phyloP scores from a whole-genome alignment of 35 echinoderm and acorn worm genomes.

The Ophioderma brevispina region DNA sequence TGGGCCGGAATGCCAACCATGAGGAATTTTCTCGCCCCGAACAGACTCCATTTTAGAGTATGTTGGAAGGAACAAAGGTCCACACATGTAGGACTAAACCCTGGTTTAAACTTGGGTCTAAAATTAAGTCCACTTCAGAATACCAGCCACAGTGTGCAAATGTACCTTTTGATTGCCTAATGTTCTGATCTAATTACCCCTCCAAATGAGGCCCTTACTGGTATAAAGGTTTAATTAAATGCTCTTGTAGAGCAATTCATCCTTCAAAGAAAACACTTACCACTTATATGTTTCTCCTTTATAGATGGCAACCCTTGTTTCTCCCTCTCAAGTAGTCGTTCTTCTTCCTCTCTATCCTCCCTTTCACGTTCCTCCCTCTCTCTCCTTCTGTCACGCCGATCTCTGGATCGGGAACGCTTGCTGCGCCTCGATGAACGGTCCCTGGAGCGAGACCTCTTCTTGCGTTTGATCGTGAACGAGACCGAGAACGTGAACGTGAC shows the following conservation, averaged over 20 bases:
- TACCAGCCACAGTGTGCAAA: not conserved
- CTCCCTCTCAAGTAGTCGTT: conserved; percentile 42
- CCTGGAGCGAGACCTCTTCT: conserved; percentile 72
- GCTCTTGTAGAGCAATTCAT: not conserved
- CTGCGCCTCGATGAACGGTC: conserved; percentile 60
- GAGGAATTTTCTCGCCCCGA: no score
- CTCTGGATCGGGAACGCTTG: conserved; percentile 66
- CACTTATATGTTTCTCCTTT: conserved; percentile 74
- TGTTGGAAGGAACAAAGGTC: no score
- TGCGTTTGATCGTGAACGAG: conserved; percentile 69
- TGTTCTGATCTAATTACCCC: not conserved
- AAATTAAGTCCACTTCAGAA: not conserved
- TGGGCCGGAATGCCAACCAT: no score
- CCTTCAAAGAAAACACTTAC: conserved; percentile 60
- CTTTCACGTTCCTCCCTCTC: conserved; percentile 34
- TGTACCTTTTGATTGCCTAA: no score
- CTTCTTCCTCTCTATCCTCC: conserved; percentile 68
- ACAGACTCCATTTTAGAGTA: not conserved
- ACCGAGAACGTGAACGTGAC: conserved; percentile 65
- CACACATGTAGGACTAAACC: no score
- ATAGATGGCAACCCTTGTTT: conserved; percentile 87
- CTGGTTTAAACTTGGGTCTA: not conserved
- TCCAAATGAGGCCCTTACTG: not conserved
- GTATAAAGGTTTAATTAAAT: not conserved
- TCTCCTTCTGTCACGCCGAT: conserved; percentile 46